Conservation (phyloP, 2,113 vertebrate genomes). For the Poeciliopsis prolifica region DNA sequence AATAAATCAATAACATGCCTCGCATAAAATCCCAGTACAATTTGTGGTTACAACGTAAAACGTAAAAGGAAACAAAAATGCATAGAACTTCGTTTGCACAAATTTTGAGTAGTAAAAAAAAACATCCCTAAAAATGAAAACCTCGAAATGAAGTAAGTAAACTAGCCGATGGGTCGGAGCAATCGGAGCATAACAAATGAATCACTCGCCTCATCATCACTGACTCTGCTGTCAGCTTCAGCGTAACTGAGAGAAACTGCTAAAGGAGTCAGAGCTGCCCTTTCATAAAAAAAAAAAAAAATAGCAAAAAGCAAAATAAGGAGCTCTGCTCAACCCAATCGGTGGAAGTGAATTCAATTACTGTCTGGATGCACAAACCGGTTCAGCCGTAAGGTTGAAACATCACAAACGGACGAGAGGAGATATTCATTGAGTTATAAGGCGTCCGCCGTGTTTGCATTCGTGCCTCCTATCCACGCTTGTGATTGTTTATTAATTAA, state of each 20-base stretch:
- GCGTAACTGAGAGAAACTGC: slow-evolving; percentile 3
- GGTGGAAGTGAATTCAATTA: background rate
- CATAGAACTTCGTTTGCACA: background rate
- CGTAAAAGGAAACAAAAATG: background rate
- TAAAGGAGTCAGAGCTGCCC: background rate
- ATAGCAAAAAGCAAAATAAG: no score
- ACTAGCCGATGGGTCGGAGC: background rate
- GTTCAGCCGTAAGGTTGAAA: background rate
- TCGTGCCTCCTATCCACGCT: background rate
- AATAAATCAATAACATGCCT: background rate
- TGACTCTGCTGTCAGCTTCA: slow-evolving; percentile 4
- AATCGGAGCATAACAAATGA: slow-evolving; percentile 7
- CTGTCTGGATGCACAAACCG: background rate
- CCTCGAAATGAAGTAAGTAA: background rate
- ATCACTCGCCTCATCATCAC: slow-evolving; percentile 10
- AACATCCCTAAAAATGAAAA: background rate
- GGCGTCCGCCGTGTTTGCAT: slow-evolving; percentile 6
- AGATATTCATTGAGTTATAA: slow-evolving; percentile 1
- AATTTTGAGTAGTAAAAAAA: background rate
- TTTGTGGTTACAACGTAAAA: background rate
- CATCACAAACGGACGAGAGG: slow-evolving; percentile 1
- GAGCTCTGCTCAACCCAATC: background rate
- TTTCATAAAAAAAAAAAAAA: background rate
- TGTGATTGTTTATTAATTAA: slow-evolving; percentile 9
- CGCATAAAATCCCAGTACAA: background rate